These are phyloP conservation scores for Caenorhabditis plicata DNA, from an alignment of 2,888 invertebrate genomes.

Conservation along the genomic window DNA sequence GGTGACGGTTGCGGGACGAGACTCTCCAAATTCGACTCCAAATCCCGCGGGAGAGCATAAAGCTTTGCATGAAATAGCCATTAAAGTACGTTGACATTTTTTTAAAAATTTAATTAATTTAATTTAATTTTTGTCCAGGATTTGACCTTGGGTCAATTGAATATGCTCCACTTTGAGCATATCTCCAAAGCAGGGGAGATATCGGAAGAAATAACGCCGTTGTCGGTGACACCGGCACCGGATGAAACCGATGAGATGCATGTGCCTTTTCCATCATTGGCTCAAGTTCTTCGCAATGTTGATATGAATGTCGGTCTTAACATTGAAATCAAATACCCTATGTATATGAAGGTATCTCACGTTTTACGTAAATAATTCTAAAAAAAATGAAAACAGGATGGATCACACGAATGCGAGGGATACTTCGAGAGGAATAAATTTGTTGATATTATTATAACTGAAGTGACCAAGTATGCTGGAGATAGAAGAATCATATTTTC, in stretches of 20 bases:
- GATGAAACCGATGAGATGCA: constrained; percentile 52
- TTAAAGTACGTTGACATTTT: constrained; percentile 33
- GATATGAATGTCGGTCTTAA: constrained; percentile 89
- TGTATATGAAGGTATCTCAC: constrained; percentile 69
- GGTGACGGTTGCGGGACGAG: constrained; percentile 70
- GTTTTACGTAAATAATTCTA: background rate
- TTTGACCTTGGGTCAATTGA: constrained; percentile 43
- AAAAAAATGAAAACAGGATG: constrained; percentile 66
- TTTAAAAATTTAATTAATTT: background rate
- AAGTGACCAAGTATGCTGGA: constrained; percentile 79
- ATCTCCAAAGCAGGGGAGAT: constrained; percentile 85
- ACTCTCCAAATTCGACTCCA: constrained; percentile 18
- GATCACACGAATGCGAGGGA: constrained; percentile 62
- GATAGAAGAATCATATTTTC: constrained; percentile 87
- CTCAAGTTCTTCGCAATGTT: constrained; percentile 79
- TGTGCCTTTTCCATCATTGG: constrained; percentile 84
- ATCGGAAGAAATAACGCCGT: constrained; percentile 70
- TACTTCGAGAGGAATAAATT: constrained; percentile 83
- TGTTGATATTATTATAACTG: constrained; percentile 81
- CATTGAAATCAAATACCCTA: constrained; percentile 95
- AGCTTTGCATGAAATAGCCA: constrained; percentile 43
- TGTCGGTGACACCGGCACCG: constrained; percentile 31
- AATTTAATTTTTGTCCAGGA: constrained; percentile 22
- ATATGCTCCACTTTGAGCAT: constrained; percentile 50
- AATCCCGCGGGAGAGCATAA: constrained; percentile 17